Evolutionary conservation across 2,888 invertebrate species (phyloP).

Genomic region (Catocala fraxini): DNA sequence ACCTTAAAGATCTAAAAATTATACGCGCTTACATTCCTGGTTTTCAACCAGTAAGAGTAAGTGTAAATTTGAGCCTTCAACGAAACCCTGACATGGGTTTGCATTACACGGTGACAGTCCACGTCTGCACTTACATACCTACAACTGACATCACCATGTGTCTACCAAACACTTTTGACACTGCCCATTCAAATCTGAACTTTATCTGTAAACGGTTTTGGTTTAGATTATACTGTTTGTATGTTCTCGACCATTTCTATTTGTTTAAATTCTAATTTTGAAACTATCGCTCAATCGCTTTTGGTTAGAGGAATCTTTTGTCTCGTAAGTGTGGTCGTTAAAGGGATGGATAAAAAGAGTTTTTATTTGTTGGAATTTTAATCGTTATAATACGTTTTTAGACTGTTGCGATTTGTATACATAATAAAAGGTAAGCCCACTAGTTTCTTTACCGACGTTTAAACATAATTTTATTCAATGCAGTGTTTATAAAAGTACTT

Average conservation of each 20-base stretch:
- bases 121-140: slow-evolving; percentile 51
- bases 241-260: slow-evolving; percentile 2
- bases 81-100: slow-evolving; percentile 58
- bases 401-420: too few relatives aligned
- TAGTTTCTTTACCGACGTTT: too few relatives aligned
- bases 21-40: slow-evolving; percentile 22
- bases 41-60: slow-evolving; percentile 16
- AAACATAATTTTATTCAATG: too few relatives aligned
- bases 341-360: not conserved
- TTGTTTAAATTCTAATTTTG: slow-evolving; percentile 30
- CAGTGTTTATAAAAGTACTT: too few relatives aligned
- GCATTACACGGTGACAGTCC: slow-evolving; percentile 57
- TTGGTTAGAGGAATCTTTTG: slow-evolving; percentile 6
- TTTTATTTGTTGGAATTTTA: not conserved
- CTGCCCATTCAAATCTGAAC: slow-evolving; percentile 10
- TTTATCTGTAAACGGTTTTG: accelerated
- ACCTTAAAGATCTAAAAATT: too few relatives aligned
- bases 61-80: slow-evolving; percentile 50
- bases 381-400: not conserved
- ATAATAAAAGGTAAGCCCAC: too few relatives aligned
- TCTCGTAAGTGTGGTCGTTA: not conserved
- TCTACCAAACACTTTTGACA: not conserved
- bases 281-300: slow-evolving; percentile 25
- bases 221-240: too few relatives aligned
- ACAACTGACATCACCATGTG: slow-evolving; percentile 30